Evolutionary conservation across 2,797 vertebrate genomes (phyloP).

Genomic region (Phaenicophaeus curvirostris): DNA sequence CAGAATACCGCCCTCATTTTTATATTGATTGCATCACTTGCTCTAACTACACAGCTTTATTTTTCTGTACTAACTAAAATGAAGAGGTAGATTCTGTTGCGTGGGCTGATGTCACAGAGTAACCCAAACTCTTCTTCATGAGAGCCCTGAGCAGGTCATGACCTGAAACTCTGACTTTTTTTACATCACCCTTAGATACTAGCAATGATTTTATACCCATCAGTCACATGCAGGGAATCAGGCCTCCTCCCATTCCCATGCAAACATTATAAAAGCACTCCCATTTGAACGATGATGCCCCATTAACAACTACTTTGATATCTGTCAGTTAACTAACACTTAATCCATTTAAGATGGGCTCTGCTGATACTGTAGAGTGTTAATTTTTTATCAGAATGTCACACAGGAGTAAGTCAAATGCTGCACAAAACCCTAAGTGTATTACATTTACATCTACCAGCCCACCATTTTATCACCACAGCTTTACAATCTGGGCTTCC

Average conservation of each 20-base stretch:
- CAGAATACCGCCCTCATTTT: neutral
- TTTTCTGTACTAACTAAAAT: neutral
- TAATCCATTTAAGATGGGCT: conserved; percentile 24
- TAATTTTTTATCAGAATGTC: conserved; percentile 41
- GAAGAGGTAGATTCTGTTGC: neutral
- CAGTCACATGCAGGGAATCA: neutral
- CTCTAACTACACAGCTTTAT: neutral
- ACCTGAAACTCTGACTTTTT: neutral
- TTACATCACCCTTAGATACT: neutral
- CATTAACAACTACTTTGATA: neutral
- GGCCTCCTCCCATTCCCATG: neutral
- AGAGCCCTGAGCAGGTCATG: conserved; percentile 1
- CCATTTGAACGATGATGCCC: neutral
- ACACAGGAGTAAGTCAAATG: neutral
- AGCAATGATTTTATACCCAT: neutral
- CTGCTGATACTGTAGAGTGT: conserved; percentile 1
- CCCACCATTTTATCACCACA: neutral
- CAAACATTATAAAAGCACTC: neutral
- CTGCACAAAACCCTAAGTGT: neutral
- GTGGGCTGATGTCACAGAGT: neutral
- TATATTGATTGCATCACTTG: neutral
- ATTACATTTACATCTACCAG: neutral
- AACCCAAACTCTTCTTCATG: neutral
- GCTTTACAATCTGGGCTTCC: neutral
- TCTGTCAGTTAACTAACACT: neutral